Evolutionary conservation across 2,113 vertebrate genomes (phyloP).

Genomic region (Nyctibius bracteatus): DNA sequence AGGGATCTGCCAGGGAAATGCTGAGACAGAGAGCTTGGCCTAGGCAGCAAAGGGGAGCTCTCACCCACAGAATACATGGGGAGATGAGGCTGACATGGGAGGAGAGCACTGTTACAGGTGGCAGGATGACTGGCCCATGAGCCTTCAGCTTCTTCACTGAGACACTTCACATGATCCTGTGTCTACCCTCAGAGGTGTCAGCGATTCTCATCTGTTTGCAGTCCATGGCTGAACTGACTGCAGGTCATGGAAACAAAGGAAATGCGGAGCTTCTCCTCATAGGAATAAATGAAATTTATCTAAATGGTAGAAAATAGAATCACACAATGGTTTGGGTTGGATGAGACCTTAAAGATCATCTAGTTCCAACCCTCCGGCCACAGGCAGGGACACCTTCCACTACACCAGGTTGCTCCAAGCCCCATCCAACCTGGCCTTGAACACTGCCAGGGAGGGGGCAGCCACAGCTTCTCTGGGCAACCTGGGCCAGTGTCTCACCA

Average conservation of each 20-base stretch:
- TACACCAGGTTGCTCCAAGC: no score
- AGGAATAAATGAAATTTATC: background rate
- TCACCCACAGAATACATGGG: rapidly evolving
- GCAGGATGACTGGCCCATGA: background rate
- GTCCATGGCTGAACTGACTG: background rate
- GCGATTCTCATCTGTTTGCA: background rate
- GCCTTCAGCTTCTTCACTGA: background rate
- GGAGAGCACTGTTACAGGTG: background rate
- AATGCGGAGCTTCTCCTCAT: background rate
- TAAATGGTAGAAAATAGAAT: background rate
- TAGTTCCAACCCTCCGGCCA: no score
- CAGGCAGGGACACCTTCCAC: no score
- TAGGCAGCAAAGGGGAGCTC: background rate
- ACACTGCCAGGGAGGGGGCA: no score
- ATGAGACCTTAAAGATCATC: no score
- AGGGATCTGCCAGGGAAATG: background rate
- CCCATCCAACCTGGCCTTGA: no score
- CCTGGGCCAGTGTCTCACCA: no score
- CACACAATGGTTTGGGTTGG: no score
- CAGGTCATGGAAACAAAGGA: background rate
- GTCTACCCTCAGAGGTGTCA: background rate
- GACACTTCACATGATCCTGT: background rate
- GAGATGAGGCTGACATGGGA: background rate
- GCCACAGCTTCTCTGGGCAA: no score
- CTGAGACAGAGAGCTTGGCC: background rate